Percentiles rank a stretch among this genome's conserved stretches.
Conservation (phyloP, 2,113 vertebrate genomes). For the Pongo pygmaeus region DNA sequence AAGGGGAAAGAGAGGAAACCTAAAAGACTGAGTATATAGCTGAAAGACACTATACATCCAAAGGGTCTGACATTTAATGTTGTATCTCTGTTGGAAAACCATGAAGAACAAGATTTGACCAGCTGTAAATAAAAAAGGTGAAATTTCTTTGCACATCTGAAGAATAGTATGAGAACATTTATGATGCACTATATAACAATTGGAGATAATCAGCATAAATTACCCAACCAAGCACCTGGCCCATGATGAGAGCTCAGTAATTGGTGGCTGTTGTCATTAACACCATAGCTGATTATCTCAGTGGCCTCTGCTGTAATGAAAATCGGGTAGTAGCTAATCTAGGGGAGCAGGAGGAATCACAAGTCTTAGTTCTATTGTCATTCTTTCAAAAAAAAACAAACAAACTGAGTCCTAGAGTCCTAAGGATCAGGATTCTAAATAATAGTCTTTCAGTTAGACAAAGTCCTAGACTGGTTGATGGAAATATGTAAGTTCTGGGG, state of each 20-base stretch:
- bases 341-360: background rate
- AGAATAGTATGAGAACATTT: background rate
- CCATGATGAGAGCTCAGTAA: background rate
- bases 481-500: background rate
- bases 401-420: background rate
- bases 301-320: background rate
- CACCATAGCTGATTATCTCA: background rate
- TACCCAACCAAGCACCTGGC: background rate
- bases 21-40: background rate
- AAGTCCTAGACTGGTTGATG: background rate
- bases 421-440: background rate
- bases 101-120: background rate
- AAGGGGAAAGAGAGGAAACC: background rate
- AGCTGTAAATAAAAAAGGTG: background rate
- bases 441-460: background rate
- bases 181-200: background rate
- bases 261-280: background rate
- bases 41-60: background rate
- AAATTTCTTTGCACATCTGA: background rate
- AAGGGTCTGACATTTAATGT: background rate
- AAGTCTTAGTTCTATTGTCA: background rate
- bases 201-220: background rate
- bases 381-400: background rate
- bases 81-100: background rate
- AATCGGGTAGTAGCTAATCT: background rate